Conservation (phyloP, 2,888 invertebrate genomes). For the Nematopogon swammerdamellus region DNA sequence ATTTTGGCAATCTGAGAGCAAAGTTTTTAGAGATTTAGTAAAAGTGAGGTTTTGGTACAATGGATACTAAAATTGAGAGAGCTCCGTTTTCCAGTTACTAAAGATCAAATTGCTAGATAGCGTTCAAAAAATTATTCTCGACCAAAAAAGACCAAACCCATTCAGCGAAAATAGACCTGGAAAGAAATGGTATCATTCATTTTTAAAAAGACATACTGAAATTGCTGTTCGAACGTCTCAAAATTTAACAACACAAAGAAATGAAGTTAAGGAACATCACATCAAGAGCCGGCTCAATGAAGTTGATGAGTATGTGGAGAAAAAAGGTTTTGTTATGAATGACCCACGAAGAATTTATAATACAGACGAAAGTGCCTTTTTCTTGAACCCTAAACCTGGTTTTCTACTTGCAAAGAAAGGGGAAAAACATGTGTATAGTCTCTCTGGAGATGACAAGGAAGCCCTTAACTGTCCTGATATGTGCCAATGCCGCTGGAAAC, state of each 20-base stretch:
- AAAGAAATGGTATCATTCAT: conserved; percentile 13
- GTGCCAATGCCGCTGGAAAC: neutral
- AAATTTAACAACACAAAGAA: conserved; percentile 11
- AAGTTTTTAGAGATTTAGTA: too few species aligned
- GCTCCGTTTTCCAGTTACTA: too few species aligned
- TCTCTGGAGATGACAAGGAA: neutral
- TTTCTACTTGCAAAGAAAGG: neutral
- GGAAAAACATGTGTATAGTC: neutral
- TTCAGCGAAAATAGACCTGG: conserved; percentile 12
- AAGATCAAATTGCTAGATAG: conserved; percentile 13
- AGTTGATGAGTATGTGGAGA: conserved; percentile 10
- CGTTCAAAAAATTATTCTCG: conserved; percentile 14
- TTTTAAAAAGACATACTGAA: conserved; percentile 10
- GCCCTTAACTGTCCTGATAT: neutral
- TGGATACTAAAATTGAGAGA: too few species aligned
- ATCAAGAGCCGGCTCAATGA: conserved; percentile 11
- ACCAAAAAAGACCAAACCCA: conserved; percentile 11
- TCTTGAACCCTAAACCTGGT: neutral
- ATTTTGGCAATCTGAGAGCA: too few species aligned
- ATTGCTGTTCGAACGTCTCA: conserved; percentile 8
- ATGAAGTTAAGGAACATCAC: conserved; percentile 10
- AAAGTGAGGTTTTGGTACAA: too few species aligned
- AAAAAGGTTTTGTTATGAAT: conserved; percentile 9
- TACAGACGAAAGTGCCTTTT: conserved; percentile 2
- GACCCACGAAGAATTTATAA: conserved; percentile 14